phyloP scores from a whole-genome alignment of 2,888 invertebrate genomes.

The Lampropteryx suffumata region DNA sequence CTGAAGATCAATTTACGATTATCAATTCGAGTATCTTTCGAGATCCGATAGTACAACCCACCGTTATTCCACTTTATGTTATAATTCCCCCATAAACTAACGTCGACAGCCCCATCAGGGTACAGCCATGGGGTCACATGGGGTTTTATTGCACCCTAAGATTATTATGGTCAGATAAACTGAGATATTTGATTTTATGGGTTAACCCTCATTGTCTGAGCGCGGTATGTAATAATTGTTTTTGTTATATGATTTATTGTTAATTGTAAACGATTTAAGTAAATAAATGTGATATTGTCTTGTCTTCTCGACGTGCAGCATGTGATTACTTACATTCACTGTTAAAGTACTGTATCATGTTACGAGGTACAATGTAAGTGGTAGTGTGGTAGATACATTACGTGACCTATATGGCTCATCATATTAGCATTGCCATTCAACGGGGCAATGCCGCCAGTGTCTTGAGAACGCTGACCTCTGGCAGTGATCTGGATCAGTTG shows the following conservation, averaged over 20 bases:
- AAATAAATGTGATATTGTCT: neutral
- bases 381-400: too few relatives aligned
- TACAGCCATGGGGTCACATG: conserved; percentile 37
- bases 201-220: conserved; percentile 32
- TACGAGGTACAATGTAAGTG: too few relatives aligned
- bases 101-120: conserved; percentile 49
- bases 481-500: too few relatives aligned
- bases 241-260: conserved; percentile 35
- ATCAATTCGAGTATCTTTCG: conserved; percentile 20
- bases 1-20: neutral
- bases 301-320: neutral
- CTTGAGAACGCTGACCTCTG: too few relatives aligned
- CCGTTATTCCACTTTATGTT: conserved; percentile 48
- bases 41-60: conserved; percentile 29
- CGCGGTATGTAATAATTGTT: conserved; percentile 29
- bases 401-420: too few relatives aligned
- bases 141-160: conserved; percentile 39
- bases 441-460: too few relatives aligned
- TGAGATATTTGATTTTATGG: conserved; percentile 39
- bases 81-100: conserved; percentile 57
- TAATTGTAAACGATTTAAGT: conserved; percentile 9
- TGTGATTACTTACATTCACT: neutral
- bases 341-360: neutral
- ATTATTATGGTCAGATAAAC: conserved; percentile 37
- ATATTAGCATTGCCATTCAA: too few relatives aligned